Base-by-base conservation (phyloP, 2,113 vertebrate genomes). In the Baryphthengus martii region DNA sequence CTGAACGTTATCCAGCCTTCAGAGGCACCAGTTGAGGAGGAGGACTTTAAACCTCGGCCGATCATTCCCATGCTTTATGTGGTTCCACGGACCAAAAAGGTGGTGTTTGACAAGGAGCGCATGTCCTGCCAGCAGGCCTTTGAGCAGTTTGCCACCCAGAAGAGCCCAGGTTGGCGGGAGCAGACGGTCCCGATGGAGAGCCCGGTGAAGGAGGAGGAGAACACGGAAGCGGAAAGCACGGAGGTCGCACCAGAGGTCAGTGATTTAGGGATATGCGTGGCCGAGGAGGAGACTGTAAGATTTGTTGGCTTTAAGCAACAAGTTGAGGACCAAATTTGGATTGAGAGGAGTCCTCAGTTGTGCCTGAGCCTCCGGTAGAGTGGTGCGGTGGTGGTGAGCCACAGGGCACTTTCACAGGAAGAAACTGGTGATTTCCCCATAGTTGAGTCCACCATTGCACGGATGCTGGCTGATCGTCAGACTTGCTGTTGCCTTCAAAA, bases 121-220 rank as follows among this genome's bases (percentile, higher is more conserved):
- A 93, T 93, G 84, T 97, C 98, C 66, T 98, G 99, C 94, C 98
- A 99, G 96, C 98, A 98, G 92, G 98, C 97, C 0, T 99, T 99
- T 12, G 98, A 99, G 93, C 97, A 98, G 89, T 99, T 99, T 16
- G 98, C 98, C 44, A 96, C 95, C 2, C 94, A 95, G 17, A 97
- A 91, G 7, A 84, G 85, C 18, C 85, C 89, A 2, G 45, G 70
- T 2, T 95, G 97, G 96, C 94, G 39, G 42, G 90, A 97, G 15
- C 86, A 83, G 62, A 11, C 52, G 0, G 55, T 90, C 25, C 89
- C 95, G 11, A 37, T 81, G 85, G 94, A 96, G 24, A 56, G 96
- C 31, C 33, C 92, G 0, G 56, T 50, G 49, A 97, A 97, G 3
- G 97, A 97, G 17, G 95, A 96, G 35, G 90, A 95, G 10, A 77